phyloP scores from a whole-genome alignment of 2,797 vertebrate species.

The Lutjanus argentimaculatus region DNA sequence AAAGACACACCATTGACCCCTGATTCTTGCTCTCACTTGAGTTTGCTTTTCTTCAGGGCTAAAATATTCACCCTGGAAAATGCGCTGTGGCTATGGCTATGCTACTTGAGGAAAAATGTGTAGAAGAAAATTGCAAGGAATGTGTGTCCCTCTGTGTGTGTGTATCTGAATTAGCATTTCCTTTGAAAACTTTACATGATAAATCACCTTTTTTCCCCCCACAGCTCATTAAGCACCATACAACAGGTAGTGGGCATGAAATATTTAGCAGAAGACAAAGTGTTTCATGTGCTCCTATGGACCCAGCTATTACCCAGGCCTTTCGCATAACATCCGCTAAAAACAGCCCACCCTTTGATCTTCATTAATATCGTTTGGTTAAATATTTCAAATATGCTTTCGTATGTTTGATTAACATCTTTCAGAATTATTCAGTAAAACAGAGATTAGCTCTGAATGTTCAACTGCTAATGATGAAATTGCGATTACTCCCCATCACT shows the following conservation, averaged over 20 bases:
- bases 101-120: constrained; percentile 71
- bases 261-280: constrained; percentile 85
- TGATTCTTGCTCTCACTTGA: constrained; percentile 90
- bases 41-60: constrained; percentile 95
- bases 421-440: constrained; percentile 86
- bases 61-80: constrained; percentile 96
- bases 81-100: constrained; percentile 85
- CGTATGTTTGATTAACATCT: constrained; percentile 84
- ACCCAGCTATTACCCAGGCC: constrained; percentile 80
- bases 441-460: constrained; percentile 75
- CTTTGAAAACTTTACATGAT: constrained; percentile 87
- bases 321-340: constrained; percentile 80
- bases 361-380: constrained; percentile 84
- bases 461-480: constrained; percentile 81
- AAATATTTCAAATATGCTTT: constrained; percentile 85
- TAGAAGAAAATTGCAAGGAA: constrained; percentile 57
- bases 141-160: constrained; percentile 49
- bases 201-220: constrained; percentile 77
- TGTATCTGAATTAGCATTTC: constrained; percentile 82
- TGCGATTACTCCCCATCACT: constrained; percentile 73
- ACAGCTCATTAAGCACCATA: constrained; percentile 82
- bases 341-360: constrained; percentile 81
- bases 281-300: constrained; percentile 83
- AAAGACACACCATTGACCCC: constrained; percentile 94
- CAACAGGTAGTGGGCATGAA: constrained; percentile 83